A percentile compares a stretch with the other conserved stretches of the same genome.
phyloP scores from a whole-genome alignment of 1,140 invertebrate genomes.

The Periplaneta americana region DNA sequence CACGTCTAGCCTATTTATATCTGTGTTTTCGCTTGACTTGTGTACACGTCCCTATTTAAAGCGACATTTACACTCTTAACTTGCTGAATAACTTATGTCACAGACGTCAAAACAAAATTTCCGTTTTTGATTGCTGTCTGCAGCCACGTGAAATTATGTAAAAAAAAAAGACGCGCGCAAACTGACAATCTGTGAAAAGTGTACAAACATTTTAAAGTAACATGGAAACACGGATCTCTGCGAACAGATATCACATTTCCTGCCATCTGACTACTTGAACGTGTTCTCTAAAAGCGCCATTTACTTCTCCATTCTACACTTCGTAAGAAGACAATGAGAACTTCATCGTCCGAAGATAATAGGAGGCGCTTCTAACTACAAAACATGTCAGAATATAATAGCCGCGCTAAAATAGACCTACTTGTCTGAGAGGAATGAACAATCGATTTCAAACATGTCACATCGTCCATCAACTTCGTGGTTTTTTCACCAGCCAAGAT shows the following conservation, averaged over 20 bases:
- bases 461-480: neutral
- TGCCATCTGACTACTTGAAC: neutral
- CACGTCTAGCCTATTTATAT: no score
- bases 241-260: neutral
- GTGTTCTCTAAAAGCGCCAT: neutral
- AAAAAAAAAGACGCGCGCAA: neutral
- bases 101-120: neutral
- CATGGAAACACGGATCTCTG: neutral
- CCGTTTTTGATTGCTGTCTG: neutral
- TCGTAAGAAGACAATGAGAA: neutral
- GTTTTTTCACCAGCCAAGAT: neutral
- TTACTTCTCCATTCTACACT: neutral
- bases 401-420: neutral
- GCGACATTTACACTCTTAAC: no score
- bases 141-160: neutral
- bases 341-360: neutral
- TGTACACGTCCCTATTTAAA: no score
- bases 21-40: no score
- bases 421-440: neutral
- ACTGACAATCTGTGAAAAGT: neutral
- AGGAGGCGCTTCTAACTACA: neutral
- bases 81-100: neutral
- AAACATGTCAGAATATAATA: neutral
- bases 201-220: neutral
- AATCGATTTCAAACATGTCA: neutral